phyloP scores from a whole-genome alignment of 2,113 vertebrate species.

The Cranoglanis bouderius region DNA sequence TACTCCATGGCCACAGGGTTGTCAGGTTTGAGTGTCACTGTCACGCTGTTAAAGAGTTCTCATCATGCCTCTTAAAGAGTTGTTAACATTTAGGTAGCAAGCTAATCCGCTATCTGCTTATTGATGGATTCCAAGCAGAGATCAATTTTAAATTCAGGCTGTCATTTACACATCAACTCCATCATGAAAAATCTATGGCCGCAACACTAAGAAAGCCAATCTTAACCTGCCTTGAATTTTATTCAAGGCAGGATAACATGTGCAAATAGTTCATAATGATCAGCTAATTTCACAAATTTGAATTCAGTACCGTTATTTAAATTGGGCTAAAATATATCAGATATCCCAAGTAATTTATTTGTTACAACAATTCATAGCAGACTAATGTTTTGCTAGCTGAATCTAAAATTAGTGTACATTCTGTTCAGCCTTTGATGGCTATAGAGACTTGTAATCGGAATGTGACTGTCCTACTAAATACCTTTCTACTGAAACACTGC shows the following conservation, averaged over 20 bases:
- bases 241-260: not conserved
- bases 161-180: not conserved
- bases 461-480: too few relatives aligned
- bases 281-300: too few relatives aligned
- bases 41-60: not conserved
- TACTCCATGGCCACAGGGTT: not conserved
- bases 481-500: too few relatives aligned
- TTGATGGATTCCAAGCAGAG: not conserved
- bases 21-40: not conserved
- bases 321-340: not conserved
- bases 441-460: not conserved
- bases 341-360: too few relatives aligned
- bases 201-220: not conserved
- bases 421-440: not conserved
- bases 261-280: not conserved
- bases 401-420: constrained; percentile 5
- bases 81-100: not conserved
- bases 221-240: not conserved
- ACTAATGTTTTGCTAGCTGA: not conserved
- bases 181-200: not conserved
- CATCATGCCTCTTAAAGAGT: not conserved
- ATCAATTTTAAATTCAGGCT: not conserved
- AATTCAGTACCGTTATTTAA: not conserved
- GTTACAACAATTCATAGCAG: not conserved
- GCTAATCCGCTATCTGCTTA: not conserved